Base-by-base conservation (phyloP, 2,113 vertebrate species). In the Ciconia boyciana region DNA sequence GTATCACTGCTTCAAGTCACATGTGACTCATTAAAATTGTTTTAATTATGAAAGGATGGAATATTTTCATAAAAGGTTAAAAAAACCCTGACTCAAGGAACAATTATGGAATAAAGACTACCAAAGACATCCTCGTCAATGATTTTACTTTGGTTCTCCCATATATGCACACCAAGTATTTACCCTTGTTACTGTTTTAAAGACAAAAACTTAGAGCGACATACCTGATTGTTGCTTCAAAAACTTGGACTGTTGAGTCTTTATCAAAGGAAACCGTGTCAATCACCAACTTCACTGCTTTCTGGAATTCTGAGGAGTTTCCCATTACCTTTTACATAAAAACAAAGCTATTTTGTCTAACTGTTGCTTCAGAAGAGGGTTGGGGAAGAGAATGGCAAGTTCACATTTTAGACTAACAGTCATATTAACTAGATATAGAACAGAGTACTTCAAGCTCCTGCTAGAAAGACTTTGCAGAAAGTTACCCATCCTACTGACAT, bases 191-290 rank as follows among this genome's bases (percentile, higher is more conserved):
- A 29, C 12, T 66, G 72, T 12, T 70, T 29, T 52, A 18, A 41
- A 29, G 43, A 32, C 28, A 51, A 26, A 57, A 39, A 52, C 15
- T 25, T 26, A 25, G 31, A 60, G 46, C 3, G 2, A 97, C 87
- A 0, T 97, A 99, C 99, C 99, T 99, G 97, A 99, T 99, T 20
- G 99, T 99, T 77, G 99, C 99, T 96, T 99, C 99, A 93, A 99
- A 99, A 65, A 99, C 99, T 82, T 99, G 99, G 54, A 99, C 99
- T 2, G 99, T 99, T 20, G 99, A 99, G 96, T 99, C 99, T 97
- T 98, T 99, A 97, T 99, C 99, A 97, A 99, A 99, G 20, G 99
- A 99, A 41, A 99, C 99, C 0, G 99, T 99, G 94, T 99, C 98
- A 93, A 99, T 99, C 91, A 99, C 99, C 97, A 99, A 96, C 93